Evolutionary conservation across 1,140 invertebrate genomes (phyloP).

Genomic region (Musca domestica): DNA sequence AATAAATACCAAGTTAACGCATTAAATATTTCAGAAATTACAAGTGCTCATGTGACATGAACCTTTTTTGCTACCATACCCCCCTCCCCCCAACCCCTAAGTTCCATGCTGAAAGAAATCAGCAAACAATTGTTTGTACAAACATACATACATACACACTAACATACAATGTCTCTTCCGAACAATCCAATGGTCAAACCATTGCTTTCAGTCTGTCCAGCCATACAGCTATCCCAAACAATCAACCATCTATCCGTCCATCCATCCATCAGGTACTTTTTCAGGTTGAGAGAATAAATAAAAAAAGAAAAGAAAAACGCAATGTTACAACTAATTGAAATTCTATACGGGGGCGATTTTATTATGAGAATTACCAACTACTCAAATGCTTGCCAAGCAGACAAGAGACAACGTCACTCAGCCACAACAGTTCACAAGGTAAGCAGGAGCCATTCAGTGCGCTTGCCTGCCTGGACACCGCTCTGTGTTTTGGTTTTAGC

Average conservation of each 20-base stretch:
- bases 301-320: constrained; percentile 8
- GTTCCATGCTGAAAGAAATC: not conserved
- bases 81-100: no score
- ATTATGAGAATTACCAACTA: constrained; percentile 37
- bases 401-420: not conserved
- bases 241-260: no score
- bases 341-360: constrained; percentile 54
- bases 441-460: not conserved
- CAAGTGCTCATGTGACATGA: constrained; percentile 20
- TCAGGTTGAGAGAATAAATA: not conserved
- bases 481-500: no score
- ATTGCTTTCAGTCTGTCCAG: not conserved
- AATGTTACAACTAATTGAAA: constrained; percentile 45
- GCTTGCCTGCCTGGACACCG: no score
- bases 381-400: constrained; percentile 22
- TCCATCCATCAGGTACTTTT: not conserved
- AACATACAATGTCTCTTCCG: constrained; percentile 27
- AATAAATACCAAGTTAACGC: constrained; percentile 55
- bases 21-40: constrained; percentile 43
- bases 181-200: constrained; percentile 29
- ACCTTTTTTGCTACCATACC: no score
- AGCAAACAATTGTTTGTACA: constrained; percentile 22
- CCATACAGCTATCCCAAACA: no score
- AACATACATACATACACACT: constrained; percentile 19
- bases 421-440: not conserved